phyloP scores from a whole-genome alignment of 2,888 invertebrate species.

The Dastarcus helophoroides region DNA sequence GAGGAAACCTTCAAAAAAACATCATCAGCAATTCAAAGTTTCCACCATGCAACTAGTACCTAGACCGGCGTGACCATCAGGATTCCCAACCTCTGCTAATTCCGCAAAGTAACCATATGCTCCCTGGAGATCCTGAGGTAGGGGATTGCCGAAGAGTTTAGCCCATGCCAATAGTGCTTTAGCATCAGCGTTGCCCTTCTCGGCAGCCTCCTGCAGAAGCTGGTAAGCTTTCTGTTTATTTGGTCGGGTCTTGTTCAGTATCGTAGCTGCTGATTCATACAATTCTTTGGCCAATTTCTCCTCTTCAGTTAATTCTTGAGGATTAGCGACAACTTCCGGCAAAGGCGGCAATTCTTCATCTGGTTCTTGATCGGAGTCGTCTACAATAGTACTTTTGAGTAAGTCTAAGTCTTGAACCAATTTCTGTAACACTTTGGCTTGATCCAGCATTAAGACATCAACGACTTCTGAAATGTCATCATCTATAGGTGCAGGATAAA shows the following conservation, averaged over 20 bases:
- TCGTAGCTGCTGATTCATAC: conserved; percentile 57
- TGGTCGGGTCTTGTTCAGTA: conserved; percentile 59
- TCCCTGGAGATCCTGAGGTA: conserved; percentile 62
- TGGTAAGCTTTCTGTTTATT: conserved; percentile 65
- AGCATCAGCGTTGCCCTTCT: conserved; percentile 69
- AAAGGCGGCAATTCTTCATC: conserved; percentile 42
- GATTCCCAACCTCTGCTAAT: conserved; percentile 63
- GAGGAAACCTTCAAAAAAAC: conserved; percentile 52
- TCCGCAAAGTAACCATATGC: conserved; percentile 67
- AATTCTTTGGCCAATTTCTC: conserved; percentile 63
- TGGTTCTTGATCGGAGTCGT: conserved; percentile 34
- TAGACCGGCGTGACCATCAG: conserved; percentile 76
- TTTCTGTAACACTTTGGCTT: conserved; percentile 36
- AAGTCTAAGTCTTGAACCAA: conserved; percentile 36
- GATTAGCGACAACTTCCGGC: conserved; percentile 36
- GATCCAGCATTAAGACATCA: conserved; percentile 29
- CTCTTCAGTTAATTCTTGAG: conserved; percentile 46
- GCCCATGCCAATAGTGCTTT: conserved; percentile 82
- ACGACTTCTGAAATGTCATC: conserved; percentile 24
- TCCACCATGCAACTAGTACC: conserved; percentile 19
- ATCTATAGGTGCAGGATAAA: no score
- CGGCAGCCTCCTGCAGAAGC: conserved; percentile 67
- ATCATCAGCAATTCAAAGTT: conserved; percentile 6
- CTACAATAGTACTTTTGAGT: conserved; percentile 32
- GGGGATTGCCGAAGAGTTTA: conserved; percentile 69